Evolutionary conservation across 2,113 vertebrate species (phyloP), one percentile per base, ranked within the genome.

Genomic region (Nothocercus julius): DNA sequence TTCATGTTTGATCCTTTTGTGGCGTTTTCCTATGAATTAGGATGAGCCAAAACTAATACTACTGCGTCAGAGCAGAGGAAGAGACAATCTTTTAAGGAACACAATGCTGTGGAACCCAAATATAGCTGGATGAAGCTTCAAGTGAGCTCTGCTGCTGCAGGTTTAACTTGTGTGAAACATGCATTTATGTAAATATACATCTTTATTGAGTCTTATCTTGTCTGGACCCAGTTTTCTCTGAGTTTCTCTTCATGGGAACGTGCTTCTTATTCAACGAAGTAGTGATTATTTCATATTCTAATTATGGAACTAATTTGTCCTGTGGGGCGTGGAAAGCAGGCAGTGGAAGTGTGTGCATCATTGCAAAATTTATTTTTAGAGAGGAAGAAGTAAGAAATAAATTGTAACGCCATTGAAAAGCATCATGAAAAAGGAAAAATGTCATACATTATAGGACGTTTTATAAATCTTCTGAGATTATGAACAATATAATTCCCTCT

Each of bases 51-150:
- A 81, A 93, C 83, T 92, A 78, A 85, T 90, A 38, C 56, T 84
- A 63, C 72, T 83, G 51, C 30, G 34, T 95, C 45, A 70, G 59
- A 87, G 47, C 44, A 51, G 87, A 93, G 69, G 66, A 88, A 75
- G 92, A 93, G 80, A 19, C 73, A 45, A 9, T 78, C 59, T 86
- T 85, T 83, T 72, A 83, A 53, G 63, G 66, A n/a, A 56, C 67
- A 36, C 96, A 90, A 27, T 68, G 67, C 36, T 59, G 42, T 63
- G 54, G 76, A 74, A 78, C 56, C 73, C 90, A 93, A 86, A 78
- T 78, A 86, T 51, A 92, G 66, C 77, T 94, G 90, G 90, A 92
- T 86, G 83, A 92, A 94, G 92, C 64, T 62, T 97, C 83, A 92
- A 73, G 28, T 73, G 94, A 58, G 49, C n/a, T 96, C 68, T 2